Base-by-base conservation (phyloP, 2,113 vertebrate genomes). In the Apeltes quadracus region DNA sequence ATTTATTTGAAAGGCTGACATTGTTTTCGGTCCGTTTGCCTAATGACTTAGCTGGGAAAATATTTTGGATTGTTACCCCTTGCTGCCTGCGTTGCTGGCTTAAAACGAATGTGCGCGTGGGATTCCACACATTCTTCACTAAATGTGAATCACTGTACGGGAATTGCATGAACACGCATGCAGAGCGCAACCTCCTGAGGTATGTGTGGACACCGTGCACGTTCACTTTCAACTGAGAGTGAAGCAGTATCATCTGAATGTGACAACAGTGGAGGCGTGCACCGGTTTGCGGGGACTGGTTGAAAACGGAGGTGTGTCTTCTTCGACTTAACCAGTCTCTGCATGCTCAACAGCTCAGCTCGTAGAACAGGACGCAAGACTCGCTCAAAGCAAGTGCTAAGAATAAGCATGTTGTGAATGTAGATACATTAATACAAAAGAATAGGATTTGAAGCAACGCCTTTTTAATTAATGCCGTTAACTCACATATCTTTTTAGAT, bases 191-290 rank as follows among this genome's bases (percentile, higher is more conserved):
- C 68, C 58, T 59, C 58, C 55, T 23, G 46, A 83, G 78, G 84
- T 85, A 86, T 87, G 75, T 50, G 83, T 69, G 72, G 38, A 32
- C 58, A 46, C 39, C 69, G 61, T 39, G 43, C 74, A 77, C 79
- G 79, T 88, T 89, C 76, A 41, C 83, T 84, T 83, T 90, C 83
- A 76, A 62, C 77, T 71, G 84, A 87, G 83, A 87, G 87, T 78
- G 82, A 83, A 81, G 78, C 62, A 57, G 85, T 89, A 86, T 89
- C 84, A 87, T 75, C 63, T 87, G 79, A 89, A 71, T 79, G 86
- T 83, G 86, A 90, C 87, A 76, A 69, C 77, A 55, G 58, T 58
- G 78, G 81, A 81, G 86, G 84, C 75, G 83, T 84, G 81, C 68
- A 61, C 71, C 77, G 51, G 82, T 91, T 88, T 90, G 87, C 82